These are phyloP conservation scores for Pseudococcus viburni DNA, from an alignment of 2,888 invertebrate species.

Conservation along the genomic window DNA sequence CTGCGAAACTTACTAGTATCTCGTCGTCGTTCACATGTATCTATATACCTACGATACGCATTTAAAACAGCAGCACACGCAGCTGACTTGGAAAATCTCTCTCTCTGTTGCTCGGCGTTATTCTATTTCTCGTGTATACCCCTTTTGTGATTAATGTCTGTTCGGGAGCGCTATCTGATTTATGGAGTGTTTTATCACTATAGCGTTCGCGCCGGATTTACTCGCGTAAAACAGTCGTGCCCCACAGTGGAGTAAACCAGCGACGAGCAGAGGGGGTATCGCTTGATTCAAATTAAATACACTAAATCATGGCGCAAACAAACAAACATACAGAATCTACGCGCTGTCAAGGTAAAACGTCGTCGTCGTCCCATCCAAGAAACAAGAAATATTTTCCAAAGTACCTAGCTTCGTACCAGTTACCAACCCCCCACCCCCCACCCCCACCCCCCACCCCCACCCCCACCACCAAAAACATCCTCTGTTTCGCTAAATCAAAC, in stretches of 20 bases:
- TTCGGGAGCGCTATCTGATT: conserved; percentile 64
- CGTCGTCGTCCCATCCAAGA: conserved; percentile 23
- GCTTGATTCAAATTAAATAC: conserved; percentile 63
- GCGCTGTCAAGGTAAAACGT: conserved; percentile 58
- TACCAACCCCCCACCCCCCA: not conserved
- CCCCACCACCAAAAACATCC: not conserved
- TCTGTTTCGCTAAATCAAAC: conserved; percentile 44
- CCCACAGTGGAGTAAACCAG: not conserved
- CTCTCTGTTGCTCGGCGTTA: not conserved
- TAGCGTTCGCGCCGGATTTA: conserved; percentile 59
- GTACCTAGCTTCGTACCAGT: not conserved
- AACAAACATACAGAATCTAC: conserved; percentile 58
- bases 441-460: no score
- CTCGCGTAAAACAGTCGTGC: conserved; percentile 58
- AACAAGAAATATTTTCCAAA: conserved; percentile 40
- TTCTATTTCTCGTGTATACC: conserved; percentile 1
- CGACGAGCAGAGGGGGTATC: not conserved
- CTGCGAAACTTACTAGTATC: no score
- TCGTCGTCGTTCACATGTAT: no score
- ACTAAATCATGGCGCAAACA: conserved; percentile 63
- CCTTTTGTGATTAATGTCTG: conserved; percentile 63
- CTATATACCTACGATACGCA: not conserved
- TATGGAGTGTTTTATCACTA: conserved; percentile 64
- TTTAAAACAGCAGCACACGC: conserved; percentile 32
- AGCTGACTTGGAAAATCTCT: conserved; percentile 40